Percentiles rank a stretch among this genome's conserved stretches.
phyloP scores from a whole-genome alignment of 2,888 invertebrate species.

The Zygaena filipendulae region DNA sequence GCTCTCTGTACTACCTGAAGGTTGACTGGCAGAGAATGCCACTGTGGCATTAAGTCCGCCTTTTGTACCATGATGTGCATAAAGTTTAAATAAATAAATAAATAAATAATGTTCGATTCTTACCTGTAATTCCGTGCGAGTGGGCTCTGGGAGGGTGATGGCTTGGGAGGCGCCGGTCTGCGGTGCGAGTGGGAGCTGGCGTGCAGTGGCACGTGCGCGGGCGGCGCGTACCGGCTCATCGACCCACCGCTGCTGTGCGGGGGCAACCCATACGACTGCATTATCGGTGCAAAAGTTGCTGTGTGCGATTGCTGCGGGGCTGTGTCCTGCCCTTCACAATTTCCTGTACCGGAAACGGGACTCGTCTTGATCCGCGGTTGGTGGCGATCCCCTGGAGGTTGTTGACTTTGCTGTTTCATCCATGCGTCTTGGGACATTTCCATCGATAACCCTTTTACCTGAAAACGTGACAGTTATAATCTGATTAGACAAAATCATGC shows the following conservation, averaged over 20 bases:
- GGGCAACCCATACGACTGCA: slow-evolving; percentile 49
- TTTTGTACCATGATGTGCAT: no score
- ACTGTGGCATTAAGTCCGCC: no score
- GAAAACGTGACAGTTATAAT: slow-evolving; percentile 20
- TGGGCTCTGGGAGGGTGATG: slow-evolving; percentile 64
- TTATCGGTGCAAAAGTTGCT: slow-evolving; percentile 52
- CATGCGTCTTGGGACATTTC: slow-evolving; percentile 63
- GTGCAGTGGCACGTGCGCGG: slow-evolving; percentile 68
- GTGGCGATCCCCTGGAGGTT: slow-evolving; percentile 44
- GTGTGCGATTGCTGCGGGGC: slow-evolving; percentile 47
- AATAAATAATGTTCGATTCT: no score
- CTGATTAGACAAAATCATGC: slow-evolving; percentile 7
- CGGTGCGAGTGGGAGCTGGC: slow-evolving; percentile 52
- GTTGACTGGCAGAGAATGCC: no score
- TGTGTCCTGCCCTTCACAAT: slow-evolving; percentile 70
- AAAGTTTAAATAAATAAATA: no score
- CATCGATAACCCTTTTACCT: slow-evolving; percentile 63
- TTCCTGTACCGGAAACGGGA: slow-evolving; percentile 53
- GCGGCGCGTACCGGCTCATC: slow-evolving; percentile 62
- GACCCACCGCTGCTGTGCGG: slow-evolving; percentile 41
- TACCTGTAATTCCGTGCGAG: slow-evolving; percentile 68
- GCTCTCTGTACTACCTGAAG: no score
- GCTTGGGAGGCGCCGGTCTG: slow-evolving; percentile 55
- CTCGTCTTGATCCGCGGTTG: slow-evolving; percentile 57
- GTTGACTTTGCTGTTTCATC: slow-evolving; percentile 60